Evolutionary conservation across 2,113 vertebrate genomes (phyloP), one percentile per base, ranked within the genome.

Genomic region (Anseranas semipalmata): DNA sequence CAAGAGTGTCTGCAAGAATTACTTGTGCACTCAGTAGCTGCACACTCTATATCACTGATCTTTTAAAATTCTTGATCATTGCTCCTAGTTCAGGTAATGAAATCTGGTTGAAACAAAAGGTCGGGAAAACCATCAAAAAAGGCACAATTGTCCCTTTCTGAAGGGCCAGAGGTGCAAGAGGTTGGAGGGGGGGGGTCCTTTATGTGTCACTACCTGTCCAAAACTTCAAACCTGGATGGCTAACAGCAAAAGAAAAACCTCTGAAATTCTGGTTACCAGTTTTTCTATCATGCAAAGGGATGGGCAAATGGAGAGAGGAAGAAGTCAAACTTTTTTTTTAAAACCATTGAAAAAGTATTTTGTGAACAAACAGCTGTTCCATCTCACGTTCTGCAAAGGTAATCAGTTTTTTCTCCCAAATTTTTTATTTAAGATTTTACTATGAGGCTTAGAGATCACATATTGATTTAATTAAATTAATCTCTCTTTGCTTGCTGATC

Each of bases 391-490:
- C 32, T 33, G 53, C 30, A 79, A 90, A 85, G 56, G 21, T 46
- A 63, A 93, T 75, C 8, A 30, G 1, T 62, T 91, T 87, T 74
- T 82, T 33, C 77, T 41, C 63, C 58, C 39, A 33, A 76, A 80
- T 12, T 72, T 72, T 60, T 83, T 93, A 55, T 48, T 85, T 79
- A 85, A 75, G 60, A 16, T 72, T 95, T 83, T 86, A 12, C 60
- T 65, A 39, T 56, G 67, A 80, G 19, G 17, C 4, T 79, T 66
- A 70, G 59, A 24, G 67, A 73, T 68, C 15, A 0, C 41, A 90
- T 16, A 35, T 45, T 86, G 59, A 83, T 86, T 65, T 80, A 73
- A 85, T 90, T 39, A 70, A 70, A 67, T 67, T 53, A 60, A 79
- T 79, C 70, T 92, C 11, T 43, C 74, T 89, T 73, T 78, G 24